Base-by-base conservation (phyloP, 2,888 invertebrate species). In the Neelides folsomi region DNA sequence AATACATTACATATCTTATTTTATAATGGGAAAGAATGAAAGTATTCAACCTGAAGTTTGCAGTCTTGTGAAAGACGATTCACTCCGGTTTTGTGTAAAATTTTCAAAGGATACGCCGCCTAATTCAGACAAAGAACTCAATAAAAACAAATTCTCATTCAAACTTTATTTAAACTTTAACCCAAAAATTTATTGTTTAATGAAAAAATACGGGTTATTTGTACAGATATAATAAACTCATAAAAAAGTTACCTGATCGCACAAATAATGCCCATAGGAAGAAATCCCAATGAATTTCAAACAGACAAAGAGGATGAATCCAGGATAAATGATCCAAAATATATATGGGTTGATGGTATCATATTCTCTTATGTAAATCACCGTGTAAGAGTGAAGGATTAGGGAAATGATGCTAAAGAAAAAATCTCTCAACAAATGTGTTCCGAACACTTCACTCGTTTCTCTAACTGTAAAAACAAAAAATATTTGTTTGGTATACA, bases 361-460 rank as follows among this genome's bases (percentile, higher is more conserved):
- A 27, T 5, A 27, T 3, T 27, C 7, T 3, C 39, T 15, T 3
- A 39, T 15, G 8, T 5, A n/a, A 39, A 13, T 15, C 15, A 39
- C 39, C 16, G 55, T 53, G 42, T 62, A 62, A 0, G 59, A 52
- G 49, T 60, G 58, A 40, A 62, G 18, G 12, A 59, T 52, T 5
- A 60, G 43, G 0, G 56, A 57, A 10, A 55, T 41, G 34, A 60
- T 47, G 10, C 54, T 55, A 42, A 46, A 56, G 1, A 56, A 35
- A 40, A 56, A 57, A 38, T 60, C 62, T 19, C 60, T 47, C 16
- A 58, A 54, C 16, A 62, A 47, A 47, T 62, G 62, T 8, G 42
- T 34, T 15, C 62, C 62, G 54, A 62, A 62, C 9, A 62, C 55
- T n/a, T 51, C 46, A 18, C 56, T 52, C 40, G 60, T 54, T 48